Percentiles rank a stretch among this genome's conserved stretches.
phyloP scores from a whole-genome alignment of 2,797 vertebrate genomes.

The Acestrorhynchus altus region DNA sequence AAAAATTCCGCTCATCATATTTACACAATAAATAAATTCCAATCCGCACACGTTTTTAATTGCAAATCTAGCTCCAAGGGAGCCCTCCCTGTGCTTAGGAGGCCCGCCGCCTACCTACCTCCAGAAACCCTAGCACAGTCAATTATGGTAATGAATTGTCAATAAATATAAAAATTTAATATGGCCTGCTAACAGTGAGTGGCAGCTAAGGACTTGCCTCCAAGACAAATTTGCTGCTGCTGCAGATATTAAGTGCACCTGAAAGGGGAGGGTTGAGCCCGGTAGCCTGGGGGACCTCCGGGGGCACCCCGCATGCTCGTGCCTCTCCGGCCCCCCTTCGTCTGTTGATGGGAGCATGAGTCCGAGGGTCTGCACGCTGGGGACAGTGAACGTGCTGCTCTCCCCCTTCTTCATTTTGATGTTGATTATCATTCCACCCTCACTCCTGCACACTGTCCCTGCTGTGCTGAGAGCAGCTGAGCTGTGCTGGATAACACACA shows the following conservation, averaged over 20 bases:
- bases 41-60: slow-evolving; percentile 88
- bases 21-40: slow-evolving; percentile 91
- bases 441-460: slow-evolving; percentile 45
- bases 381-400: slow-evolving; percentile 56
- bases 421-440: slow-evolving; percentile 65
- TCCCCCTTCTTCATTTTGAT: slow-evolving; percentile 55
- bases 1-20: slow-evolving; percentile 88
- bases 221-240: slow-evolving; percentile 94
- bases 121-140: slow-evolving; percentile 89
- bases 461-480: slow-evolving; percentile 49
- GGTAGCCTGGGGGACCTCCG: slow-evolving; percentile 68
- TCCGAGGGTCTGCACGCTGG: slow-evolving; percentile 56
- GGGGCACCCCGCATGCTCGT: slow-evolving; percentile 57
- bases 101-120: slow-evolving; percentile 82
- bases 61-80: slow-evolving; percentile 90
- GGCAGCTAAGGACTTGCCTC: slow-evolving; percentile 95
- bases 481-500: slow-evolving; percentile 35
- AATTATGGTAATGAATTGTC: slow-evolving; percentile 99
- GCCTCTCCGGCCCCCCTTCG: slow-evolving; percentile 52
- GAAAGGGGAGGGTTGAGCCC: slow-evolving; percentile 75
- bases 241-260: slow-evolving; percentile 92
- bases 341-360: slow-evolving; percentile 42
- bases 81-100: slow-evolving; percentile 86
- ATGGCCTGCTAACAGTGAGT: slow-evolving; percentile 92
- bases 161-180: slow-evolving; percentile 99